These are phyloP conservation scores for Rhinogobius similis DNA, from an alignment of 2,113 vertebrate genomes.

Conservation along the genomic window DNA sequence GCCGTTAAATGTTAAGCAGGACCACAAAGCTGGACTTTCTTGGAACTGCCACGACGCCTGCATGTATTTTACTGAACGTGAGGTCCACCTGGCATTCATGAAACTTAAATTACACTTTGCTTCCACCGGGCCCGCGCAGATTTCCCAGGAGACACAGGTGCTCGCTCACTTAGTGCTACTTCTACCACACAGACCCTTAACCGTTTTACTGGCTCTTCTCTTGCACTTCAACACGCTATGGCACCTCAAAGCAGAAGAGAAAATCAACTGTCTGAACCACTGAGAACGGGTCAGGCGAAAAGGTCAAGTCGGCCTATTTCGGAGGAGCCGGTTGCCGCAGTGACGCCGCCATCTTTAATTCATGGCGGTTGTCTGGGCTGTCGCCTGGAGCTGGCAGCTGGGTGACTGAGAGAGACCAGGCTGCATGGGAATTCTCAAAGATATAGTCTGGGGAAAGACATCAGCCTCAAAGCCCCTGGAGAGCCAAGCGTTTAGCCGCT, in stretches of 20 bases:
- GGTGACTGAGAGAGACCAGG: conserved; percentile 58
- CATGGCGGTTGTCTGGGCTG: conserved; percentile 59
- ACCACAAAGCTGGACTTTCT: neutral
- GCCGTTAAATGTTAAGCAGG: no score
- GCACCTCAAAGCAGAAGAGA: conserved; percentile 51
- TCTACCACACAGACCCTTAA: conserved; percentile 8
- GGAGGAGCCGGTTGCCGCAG: conserved; percentile 51
- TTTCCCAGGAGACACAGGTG: conserved; percentile 35
- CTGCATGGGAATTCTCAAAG: conserved; percentile 45
- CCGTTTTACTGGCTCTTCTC: conserved; percentile 35
- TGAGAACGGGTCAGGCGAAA: conserved; percentile 51
- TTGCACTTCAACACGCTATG: conserved; percentile 48
- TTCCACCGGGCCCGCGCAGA: conserved; percentile 25
- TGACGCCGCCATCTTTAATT: conserved; percentile 70
- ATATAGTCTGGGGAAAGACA: conserved; percentile 35
- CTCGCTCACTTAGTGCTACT: conserved; percentile 31
- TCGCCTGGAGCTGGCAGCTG: conserved; percentile 58
- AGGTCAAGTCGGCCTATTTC: conserved; percentile 66
- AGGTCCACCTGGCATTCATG: conserved; percentile 16
- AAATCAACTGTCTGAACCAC: conserved; percentile 67
- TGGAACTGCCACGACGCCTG: neutral
- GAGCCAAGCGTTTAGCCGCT: conserved; percentile 4
- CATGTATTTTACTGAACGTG: conserved; percentile 24
- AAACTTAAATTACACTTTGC: conserved; percentile 29
- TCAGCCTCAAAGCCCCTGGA: conserved; percentile 19